phyloP scores from a whole-genome alignment of 2,888 invertebrate genomes.

The Rhagonycha lutea region DNA sequence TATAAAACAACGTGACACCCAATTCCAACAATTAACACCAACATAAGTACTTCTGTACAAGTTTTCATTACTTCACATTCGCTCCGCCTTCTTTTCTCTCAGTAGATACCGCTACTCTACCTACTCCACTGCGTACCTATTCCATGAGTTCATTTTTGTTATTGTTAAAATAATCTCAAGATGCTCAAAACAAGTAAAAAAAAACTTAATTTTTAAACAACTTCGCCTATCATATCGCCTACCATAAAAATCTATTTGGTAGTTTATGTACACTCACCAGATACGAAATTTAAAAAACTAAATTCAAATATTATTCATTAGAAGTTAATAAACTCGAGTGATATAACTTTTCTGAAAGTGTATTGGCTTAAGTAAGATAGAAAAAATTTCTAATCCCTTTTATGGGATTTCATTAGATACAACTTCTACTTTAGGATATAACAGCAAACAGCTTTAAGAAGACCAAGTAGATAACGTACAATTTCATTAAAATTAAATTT shows the following conservation, averaged over 20 bases:
- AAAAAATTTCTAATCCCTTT: background rate
- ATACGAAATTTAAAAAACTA: no score
- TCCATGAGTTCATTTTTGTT: background rate
- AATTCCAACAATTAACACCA: no score
- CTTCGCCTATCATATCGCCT: background rate
- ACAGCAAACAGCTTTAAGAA: slow-evolving; percentile 6
- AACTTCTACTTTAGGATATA: background rate
- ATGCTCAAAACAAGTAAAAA: no score
- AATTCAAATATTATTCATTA: background rate
- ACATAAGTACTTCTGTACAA: no score
- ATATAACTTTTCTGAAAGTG: background rate
- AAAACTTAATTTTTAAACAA: no score
- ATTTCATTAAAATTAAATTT: slow-evolving; percentile 20
- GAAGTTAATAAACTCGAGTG: background rate
- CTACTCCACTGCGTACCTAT: no score
- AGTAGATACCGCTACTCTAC: no score
- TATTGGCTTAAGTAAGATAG: background rate
- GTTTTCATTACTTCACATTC: no score
- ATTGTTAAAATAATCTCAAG: background rate
- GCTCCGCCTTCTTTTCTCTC: no score
- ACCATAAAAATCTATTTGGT: background rate
- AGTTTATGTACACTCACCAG: no score
- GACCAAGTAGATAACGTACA: background rate
- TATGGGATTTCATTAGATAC: background rate
- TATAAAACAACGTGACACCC: no score